Conservation (phyloP, 2,113 vertebrate species). For the Alligator sinensis region DNA sequence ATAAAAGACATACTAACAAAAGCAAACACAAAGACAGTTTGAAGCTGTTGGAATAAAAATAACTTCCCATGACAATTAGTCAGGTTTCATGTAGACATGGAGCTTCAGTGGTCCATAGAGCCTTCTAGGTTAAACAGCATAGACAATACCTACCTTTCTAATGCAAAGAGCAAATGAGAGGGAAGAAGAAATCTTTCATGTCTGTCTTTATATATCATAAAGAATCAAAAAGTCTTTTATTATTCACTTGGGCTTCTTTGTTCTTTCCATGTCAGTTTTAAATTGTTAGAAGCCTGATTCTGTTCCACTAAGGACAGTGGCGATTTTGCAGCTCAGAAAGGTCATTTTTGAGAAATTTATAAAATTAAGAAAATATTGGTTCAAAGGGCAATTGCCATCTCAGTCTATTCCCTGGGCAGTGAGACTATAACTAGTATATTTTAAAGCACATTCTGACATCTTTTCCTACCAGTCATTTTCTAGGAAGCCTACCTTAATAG, state of each 20-base stretch:
- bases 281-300: neutral
- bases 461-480: too few relatives aligned
- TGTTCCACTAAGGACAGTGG: neutral
- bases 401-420: too few relatives aligned
- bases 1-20: neutral
- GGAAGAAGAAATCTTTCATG: neutral
- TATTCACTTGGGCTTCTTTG: accelerated
- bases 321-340: neutral
- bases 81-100: accelerated
- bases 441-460: too few relatives aligned
- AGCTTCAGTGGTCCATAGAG: neutral
- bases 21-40: neutral
- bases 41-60: neutral
- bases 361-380: too few relatives aligned
- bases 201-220: neutral
- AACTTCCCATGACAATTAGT: accelerated
- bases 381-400: too few relatives aligned
- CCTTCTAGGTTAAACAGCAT: accelerated
- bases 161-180: neutral
- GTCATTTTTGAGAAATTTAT: too few relatives aligned
- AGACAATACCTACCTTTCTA: neutral
- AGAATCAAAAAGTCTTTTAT: neutral
- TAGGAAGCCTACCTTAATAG: too few relatives aligned
- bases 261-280: neutral
- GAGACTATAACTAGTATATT: too few relatives aligned